A percentile compares a stretch with the other conserved stretches of the same genome.
phyloP scores from a whole-genome alignment of 2,888 invertebrate species.

The Arge pagana region DNA sequence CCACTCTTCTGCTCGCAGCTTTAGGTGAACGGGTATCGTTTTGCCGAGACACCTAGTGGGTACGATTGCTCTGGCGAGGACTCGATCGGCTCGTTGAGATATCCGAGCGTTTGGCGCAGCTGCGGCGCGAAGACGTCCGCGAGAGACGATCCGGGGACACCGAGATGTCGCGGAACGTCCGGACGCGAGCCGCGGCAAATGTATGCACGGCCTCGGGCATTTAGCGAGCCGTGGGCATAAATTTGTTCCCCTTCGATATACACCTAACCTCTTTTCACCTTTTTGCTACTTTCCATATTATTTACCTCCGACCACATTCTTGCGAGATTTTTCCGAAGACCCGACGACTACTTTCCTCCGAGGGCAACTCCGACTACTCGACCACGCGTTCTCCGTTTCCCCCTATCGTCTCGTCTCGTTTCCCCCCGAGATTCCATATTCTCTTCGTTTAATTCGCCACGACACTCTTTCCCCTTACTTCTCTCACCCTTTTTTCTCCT shows the following conservation, averaged over 20 bases:
- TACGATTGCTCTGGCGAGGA: constrained; percentile 12
- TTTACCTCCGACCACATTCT: no score
- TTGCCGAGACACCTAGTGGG: constrained; percentile 8
- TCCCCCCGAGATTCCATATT: no score
- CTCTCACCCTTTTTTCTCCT: no score
- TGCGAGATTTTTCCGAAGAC: no score
- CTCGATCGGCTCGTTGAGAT: constrained; percentile 13
- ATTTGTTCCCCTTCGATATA: constrained; percentile 45
- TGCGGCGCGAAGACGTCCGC: constrained; percentile 11
- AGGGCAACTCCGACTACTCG: no score
- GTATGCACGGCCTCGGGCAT: constrained; percentile 41
- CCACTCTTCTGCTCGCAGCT: not conserved
- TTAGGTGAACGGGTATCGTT: not conserved
- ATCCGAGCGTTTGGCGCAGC: constrained; percentile 12
- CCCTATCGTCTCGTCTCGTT: not conserved
- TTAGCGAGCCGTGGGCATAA: constrained; percentile 47
- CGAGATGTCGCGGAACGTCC: constrained; percentile 10
- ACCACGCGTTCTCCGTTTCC: not conserved
- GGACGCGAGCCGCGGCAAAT: constrained; percentile 29
- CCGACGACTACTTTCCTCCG: no score
- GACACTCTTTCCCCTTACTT: no score
- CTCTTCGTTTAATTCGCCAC: no score
- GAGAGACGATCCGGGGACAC: constrained; percentile 8
- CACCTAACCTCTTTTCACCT: not conserved
- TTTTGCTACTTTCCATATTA: no score